Evolutionary conservation across 53 echinoderm and acorn worm genomes (phyloP).

Genomic region (Paracentrotus lividus): DNA sequence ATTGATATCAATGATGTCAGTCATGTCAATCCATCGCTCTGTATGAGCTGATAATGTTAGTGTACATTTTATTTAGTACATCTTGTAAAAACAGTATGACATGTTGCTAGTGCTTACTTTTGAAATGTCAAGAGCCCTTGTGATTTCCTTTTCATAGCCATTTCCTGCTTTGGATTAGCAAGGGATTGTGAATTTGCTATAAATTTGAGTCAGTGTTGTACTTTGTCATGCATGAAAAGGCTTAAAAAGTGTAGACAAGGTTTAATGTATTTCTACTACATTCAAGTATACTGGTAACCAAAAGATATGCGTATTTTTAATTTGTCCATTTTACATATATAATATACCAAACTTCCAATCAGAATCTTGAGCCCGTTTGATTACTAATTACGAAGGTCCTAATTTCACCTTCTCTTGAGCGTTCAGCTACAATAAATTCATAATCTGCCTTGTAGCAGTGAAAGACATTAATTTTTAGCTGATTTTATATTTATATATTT

Average conservation of each 20-base stretch:
- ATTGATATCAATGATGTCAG: background rate
- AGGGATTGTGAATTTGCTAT: constrained; percentile 21
- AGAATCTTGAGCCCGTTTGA: too few species aligned
- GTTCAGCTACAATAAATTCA: too few species aligned
- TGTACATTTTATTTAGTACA: background rate
- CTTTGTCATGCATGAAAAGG: background rate
- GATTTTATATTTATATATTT: too few species aligned
- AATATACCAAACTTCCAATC: too few species aligned
- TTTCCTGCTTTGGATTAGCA: constrained; percentile 57
- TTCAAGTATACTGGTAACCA: background rate
- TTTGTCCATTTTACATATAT: too few species aligned
- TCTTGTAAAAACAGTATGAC: background rate
- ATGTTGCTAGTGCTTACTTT: constrained; percentile 18
- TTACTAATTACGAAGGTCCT: too few species aligned
- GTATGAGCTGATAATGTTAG: background rate
- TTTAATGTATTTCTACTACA: background rate
- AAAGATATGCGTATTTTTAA: too few species aligned
- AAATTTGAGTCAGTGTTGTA: constrained; percentile 27
- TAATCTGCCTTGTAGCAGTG: too few species aligned
- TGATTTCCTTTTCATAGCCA: constrained; percentile 42
- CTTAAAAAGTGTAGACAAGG: background rate
- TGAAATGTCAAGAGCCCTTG: constrained; percentile 35
- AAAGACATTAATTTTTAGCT: too few species aligned
- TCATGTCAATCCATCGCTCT: background rate
- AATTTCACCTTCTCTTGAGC: too few species aligned